These are phyloP conservation scores for Acanthopagrus latus DNA, from an alignment of 2,797 vertebrate species.

Conservation along the genomic window DNA sequence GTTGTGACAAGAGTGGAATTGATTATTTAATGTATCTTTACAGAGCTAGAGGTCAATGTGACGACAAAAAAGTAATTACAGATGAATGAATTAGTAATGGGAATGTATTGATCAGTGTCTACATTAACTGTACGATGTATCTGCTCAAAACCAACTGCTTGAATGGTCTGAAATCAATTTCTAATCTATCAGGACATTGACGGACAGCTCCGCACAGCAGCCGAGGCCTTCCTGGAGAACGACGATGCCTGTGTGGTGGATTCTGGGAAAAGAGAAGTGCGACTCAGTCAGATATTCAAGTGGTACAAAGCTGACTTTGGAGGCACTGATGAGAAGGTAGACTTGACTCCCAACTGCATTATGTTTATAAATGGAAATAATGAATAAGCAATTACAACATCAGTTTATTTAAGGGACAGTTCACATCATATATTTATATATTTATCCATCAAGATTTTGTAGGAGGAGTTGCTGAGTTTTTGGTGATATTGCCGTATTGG, in stretches of 20 bases:
- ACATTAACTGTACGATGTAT: neutral
- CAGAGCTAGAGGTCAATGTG: neutral
- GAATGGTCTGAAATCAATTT: constrained; percentile 1
- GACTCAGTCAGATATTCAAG: constrained; percentile 88
- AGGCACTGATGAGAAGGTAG: constrained; percentile 87
- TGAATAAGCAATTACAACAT: neutral
- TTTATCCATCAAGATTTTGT: too few relatives aligned
- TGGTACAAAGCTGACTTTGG: constrained; percentile 90
- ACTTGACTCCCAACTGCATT: neutral
- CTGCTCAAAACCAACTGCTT: neutral
- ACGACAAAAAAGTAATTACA: neutral
- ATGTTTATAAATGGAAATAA: neutral
- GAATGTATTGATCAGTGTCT: too few relatives aligned
- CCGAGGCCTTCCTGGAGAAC: constrained; percentile 86
- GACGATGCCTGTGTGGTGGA: constrained; percentile 84
- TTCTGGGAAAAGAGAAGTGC: constrained; percentile 83
- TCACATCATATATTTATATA: too few relatives aligned
- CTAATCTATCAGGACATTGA: constrained; percentile 81
- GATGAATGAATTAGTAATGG: neutral
- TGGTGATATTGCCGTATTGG: too few relatives aligned
- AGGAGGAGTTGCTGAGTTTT: too few relatives aligned
- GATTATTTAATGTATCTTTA: neutral
- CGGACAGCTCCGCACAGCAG: constrained; percentile 83
- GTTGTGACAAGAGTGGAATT: neutral
- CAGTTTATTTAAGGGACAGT: too few relatives aligned